These are phyloP conservation scores for Erebia palarica DNA, from an alignment of 2,888 invertebrate genomes.

Conservation along the genomic window DNA sequence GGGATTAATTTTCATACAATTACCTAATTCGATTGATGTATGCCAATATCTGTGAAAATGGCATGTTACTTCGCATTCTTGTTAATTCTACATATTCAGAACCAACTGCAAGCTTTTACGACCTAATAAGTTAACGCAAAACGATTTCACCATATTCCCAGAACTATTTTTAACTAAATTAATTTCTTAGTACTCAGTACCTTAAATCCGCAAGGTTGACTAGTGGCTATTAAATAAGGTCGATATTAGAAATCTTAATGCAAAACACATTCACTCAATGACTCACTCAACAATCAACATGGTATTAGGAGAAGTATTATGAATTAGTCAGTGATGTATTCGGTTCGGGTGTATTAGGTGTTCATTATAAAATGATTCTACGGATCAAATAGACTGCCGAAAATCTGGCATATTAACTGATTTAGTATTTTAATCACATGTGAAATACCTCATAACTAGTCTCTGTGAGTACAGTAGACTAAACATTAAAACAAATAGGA, in stretches of 20 bases:
- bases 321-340: neutral
- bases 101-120: neutral
- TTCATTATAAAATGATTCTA: no score
- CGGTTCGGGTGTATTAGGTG: neutral
- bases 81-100: neutral
- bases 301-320: neutral
- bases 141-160: slow-evolving; percentile 26
- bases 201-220: slow-evolving; percentile 40
- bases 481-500: no score
- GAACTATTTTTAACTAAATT: slow-evolving; percentile 36
- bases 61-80: no score
- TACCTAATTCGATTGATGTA: no score
- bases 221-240: slow-evolving; percentile 39
- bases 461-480: no score
- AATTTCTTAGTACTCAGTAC: slow-evolving; percentile 40
- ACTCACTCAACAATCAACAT: slow-evolving; percentile 42
- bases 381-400: no score
- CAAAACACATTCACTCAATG: slow-evolving; percentile 45
- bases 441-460: no score
- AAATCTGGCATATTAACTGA: no score
- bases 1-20: no score
- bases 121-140: slow-evolving; percentile 13
- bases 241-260: slow-evolving; percentile 45
- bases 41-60: no score
- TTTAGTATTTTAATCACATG: no score